Evolutionary conservation across 1,140 invertebrate genomes (phyloP).

Genomic region (Drosophila aff.): DNA sequence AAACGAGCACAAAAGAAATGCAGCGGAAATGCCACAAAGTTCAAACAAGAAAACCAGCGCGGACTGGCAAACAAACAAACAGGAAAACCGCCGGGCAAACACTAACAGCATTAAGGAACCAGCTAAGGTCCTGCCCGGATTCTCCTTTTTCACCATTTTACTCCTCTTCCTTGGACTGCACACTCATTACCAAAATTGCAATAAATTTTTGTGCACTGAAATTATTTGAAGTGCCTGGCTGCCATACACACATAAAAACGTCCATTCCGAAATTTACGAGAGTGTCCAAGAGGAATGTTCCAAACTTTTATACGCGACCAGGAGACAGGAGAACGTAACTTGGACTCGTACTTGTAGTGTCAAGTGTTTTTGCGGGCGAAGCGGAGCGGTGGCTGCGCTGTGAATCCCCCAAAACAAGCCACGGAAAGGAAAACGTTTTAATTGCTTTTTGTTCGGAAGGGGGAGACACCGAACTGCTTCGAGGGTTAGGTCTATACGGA

Average conservation of each 20-base stretch:
- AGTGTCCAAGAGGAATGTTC: constrained; percentile 60
- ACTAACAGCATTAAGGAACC: constrained; percentile 73
- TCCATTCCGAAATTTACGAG: constrained; percentile 74
- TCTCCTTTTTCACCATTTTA: not conserved
- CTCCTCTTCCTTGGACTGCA: constrained; percentile 34
- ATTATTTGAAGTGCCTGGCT: constrained; percentile 78
- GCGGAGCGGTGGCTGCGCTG: not conserved
- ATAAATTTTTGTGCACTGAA: constrained; percentile 79
- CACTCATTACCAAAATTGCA: constrained; percentile 83
- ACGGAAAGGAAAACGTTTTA: constrained; percentile 64
- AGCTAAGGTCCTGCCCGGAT: constrained; percentile 17
- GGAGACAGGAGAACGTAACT: constrained; percentile 47
- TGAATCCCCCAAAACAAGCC: constrained; percentile 25
- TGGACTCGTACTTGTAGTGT: constrained; percentile 45
- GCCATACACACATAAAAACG: constrained; percentile 80
- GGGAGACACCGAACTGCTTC: constrained; percentile 25
- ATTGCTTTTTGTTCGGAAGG: constrained; percentile 64
- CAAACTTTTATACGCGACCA: constrained; percentile 64
- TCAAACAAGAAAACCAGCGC: constrained; percentile 64
- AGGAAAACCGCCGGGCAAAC: constrained; percentile 73
- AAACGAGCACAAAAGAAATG: constrained; percentile 71
- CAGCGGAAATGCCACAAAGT: constrained; percentile 81
- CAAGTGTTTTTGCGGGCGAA: constrained; percentile 20
- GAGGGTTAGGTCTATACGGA: constrained; percentile 42
- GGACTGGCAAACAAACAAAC: constrained; percentile 52